Evolutionary conservation across 2,888 invertebrate species (phyloP).

Genomic region (Phrixothrix hirtus): DNA sequence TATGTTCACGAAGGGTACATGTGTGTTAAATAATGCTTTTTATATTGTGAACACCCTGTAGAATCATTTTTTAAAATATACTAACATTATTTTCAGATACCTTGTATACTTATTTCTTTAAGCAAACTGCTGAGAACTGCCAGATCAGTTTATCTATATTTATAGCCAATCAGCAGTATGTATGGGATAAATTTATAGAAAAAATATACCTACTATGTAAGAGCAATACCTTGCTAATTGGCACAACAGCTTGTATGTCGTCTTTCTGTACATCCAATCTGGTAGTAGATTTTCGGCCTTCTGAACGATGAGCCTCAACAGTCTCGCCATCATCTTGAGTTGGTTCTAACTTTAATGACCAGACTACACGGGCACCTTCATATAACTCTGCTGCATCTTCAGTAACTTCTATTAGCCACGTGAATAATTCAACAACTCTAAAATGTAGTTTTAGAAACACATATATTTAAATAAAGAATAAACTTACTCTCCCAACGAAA

Average conservation of each 20-base stretch:
- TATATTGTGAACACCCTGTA: too few relatives aligned
- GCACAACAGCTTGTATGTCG: slow-evolving; percentile 90
- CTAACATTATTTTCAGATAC: too few relatives aligned
- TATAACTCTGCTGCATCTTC: slow-evolving; percentile 77
- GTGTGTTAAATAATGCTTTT: too few relatives aligned
- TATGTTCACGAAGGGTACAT: too few relatives aligned
- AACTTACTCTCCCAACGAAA: slow-evolving; percentile 36
- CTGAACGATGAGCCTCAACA: slow-evolving; percentile 46
- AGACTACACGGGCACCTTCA: slow-evolving; percentile 83
- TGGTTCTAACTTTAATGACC: slow-evolving; percentile 78
- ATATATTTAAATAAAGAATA: slow-evolving; percentile 13
- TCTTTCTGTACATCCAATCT: slow-evolving; percentile 90
- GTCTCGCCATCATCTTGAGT: slow-evolving; percentile 58
- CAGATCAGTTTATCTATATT: too few relatives aligned
- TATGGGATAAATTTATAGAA: too few relatives aligned
- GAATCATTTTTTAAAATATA: too few relatives aligned
- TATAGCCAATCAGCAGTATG: too few relatives aligned
- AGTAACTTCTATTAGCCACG: slow-evolving; percentile 88
- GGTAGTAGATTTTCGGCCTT: slow-evolving; percentile 72
- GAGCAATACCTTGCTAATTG: slow-evolving; percentile 90
- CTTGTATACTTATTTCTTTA: too few relatives aligned
- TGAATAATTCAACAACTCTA: slow-evolving; percentile 80
- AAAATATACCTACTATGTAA: too few relatives aligned
- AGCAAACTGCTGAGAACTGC: too few relatives aligned
- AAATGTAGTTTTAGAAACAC: slow-evolving; percentile 29